Evolutionary conservation across 1,140 invertebrate species (phyloP).

Genomic region (Bombus balteatus): DNA sequence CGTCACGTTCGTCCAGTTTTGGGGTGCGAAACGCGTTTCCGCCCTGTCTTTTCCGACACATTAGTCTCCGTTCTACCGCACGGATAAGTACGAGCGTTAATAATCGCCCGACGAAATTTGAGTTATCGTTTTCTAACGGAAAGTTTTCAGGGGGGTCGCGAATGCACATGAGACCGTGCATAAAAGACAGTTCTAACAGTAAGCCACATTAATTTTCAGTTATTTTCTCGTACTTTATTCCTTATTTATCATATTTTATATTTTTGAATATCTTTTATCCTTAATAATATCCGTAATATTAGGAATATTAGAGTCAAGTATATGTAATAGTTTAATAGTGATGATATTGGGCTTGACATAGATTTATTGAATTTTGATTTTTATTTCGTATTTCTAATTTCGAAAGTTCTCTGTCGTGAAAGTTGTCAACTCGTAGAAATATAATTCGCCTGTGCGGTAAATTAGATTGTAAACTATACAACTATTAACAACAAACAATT

Average conservation of each 20-base stretch:
- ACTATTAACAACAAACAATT: too few relatives aligned
- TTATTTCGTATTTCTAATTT: too few relatives aligned
- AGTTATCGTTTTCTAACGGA: conserved; percentile 1
- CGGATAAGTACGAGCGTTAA: conserved; percentile 43
- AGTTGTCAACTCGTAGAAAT: too few relatives aligned
- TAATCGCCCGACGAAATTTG: conserved; percentile 41
- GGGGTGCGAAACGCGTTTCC: conserved; percentile 61
- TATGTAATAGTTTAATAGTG: too few relatives aligned
- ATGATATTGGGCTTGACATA: too few relatives aligned
- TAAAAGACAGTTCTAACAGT: neutral
- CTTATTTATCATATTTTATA: neutral
- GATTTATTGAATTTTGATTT: too few relatives aligned
- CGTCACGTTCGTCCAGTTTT: conserved; percentile 41
- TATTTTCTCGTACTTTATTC: neutral
- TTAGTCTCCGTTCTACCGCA: conserved; percentile 53
- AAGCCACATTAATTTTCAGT: neutral
- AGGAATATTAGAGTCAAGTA: too few relatives aligned
- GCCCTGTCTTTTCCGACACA: conserved; percentile 56
- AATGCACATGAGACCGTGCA: neutral
- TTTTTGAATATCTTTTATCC: neutral
- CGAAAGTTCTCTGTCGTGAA: too few relatives aligned
- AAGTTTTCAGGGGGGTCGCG: conserved; percentile 2
- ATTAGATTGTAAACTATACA: too few relatives aligned
- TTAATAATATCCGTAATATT: too few relatives aligned
- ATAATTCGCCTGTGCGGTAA: too few relatives aligned